phyloP scores from a whole-genome alignment of 2,113 vertebrate genomes.

The Fregata magnificens region DNA sequence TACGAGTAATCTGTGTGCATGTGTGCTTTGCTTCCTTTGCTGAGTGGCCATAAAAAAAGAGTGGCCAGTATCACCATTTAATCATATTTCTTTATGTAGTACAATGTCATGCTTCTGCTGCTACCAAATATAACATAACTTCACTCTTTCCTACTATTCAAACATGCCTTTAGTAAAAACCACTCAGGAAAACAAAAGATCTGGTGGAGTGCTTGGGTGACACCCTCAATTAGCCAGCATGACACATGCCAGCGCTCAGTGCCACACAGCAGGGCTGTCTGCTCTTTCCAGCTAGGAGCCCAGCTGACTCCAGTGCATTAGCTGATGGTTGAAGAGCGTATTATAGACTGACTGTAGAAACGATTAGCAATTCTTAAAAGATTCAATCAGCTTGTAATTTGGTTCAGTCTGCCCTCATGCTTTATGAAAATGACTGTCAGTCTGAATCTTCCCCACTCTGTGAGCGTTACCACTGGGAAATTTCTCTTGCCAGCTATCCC shows the following conservation, averaged over 20 bases:
- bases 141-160: neutral
- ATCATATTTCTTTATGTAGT: neutral
- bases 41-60: neutral
- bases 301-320: neutral
- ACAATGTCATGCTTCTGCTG: neutral
- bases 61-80: neutral
- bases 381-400: conserved; percentile 2
- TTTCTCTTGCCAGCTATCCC: neutral
- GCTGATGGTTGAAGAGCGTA: neutral
- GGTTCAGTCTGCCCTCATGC: neutral
- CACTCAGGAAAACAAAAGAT: neutral
- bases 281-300: neutral
- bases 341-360: neutral
- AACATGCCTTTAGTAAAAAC: neutral
- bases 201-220: accelerated
- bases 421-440: neutral
- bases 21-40: neutral
- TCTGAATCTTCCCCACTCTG: neutral
- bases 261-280: neutral
- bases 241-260: neutral
- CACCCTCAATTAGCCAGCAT: neutral
- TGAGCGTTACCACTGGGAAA: neutral
- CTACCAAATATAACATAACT: neutral
- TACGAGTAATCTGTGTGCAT: neutral
- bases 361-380: neutral